Percentiles rank a stretch among this genome's conserved stretches.
These are phyloP conservation scores for Hiodon alosoides DNA, from an alignment of 2,113 vertebrate species.

Conservation along the genomic window DNA sequence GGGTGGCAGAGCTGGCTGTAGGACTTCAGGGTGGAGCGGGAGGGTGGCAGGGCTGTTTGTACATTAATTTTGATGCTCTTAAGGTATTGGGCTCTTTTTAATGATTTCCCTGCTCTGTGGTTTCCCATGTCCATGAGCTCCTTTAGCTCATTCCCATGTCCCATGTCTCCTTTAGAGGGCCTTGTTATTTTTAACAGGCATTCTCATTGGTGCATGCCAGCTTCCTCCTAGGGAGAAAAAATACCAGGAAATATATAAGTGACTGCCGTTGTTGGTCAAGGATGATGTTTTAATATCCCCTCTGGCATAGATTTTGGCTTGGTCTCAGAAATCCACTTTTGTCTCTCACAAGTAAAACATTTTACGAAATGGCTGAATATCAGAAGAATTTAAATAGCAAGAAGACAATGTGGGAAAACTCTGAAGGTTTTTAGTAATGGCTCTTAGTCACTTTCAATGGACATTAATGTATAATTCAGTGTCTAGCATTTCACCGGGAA, in stretches of 20 bases:
- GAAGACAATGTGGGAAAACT: background rate
- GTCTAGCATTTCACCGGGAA: background rate
- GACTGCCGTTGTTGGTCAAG: background rate
- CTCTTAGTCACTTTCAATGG: background rate
- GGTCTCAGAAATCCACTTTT: constrained; percentile 17
- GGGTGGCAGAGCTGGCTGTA: no score
- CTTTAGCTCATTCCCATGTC: no score
- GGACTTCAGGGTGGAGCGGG: no score
- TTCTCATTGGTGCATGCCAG: constrained; percentile 3
- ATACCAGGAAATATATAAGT: constrained; percentile 2
- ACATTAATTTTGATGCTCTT: no score
- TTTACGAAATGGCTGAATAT: constrained; percentile 15
- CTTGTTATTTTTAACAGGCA: constrained; percentile 1
- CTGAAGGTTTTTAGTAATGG: background rate
- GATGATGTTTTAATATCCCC: constrained; percentile 17
- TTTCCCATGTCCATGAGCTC: no score
- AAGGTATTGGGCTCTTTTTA: no score
- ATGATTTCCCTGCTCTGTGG: background rate
- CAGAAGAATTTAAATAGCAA: background rate
- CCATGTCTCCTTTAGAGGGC: background rate
- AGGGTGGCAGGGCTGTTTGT: no score
- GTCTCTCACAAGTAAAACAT: background rate
- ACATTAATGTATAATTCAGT: background rate
- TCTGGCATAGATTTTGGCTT: constrained; percentile 18
- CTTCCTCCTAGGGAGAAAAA: constrained; percentile 12